Percentiles rank a stretch among this genome's conserved stretches.
phyloP scores from a whole-genome alignment of 2,797 vertebrate species.

The Cyprinella venusta region DNA sequence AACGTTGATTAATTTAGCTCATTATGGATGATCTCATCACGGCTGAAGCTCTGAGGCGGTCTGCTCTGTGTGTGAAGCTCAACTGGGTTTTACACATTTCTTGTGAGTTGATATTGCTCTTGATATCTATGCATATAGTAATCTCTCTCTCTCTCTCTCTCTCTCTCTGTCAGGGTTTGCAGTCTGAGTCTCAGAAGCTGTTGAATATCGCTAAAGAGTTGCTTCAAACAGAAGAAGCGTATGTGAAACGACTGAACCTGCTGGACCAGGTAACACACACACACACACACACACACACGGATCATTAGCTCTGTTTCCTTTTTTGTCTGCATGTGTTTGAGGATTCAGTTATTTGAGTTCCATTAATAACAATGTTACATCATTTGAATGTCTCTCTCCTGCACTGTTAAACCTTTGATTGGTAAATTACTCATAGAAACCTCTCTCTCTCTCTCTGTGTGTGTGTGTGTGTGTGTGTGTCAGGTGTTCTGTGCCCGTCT shows the following conservation, averaged over 20 bases:
- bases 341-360: neutral
- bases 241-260: slow-evolving; percentile 92
- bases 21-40: no score
- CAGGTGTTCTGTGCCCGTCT: slow-evolving; percentile 95
- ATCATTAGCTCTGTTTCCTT: neutral
- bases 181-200: slow-evolving; percentile 87
- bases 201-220: slow-evolving; percentile 95
- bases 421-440: no score
- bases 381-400: neutral
- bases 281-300: neutral
- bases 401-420: neutral
- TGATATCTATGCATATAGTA: no score
- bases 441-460: neutral
- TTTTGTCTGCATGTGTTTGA: neutral
- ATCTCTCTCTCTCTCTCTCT: neutral
- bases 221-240: slow-evolving; percentile 94
- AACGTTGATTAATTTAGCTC: no score
- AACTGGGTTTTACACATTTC: no score
- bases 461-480: slow-evolving; percentile 16
- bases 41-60: no score
- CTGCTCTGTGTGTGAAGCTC: no score
- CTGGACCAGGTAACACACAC: slow-evolving; percentile 89
- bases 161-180: slow-evolving; percentile 30
- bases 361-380: neutral
- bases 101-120: no score